Base-by-base conservation (phyloP, 1,140 invertebrate genomes). In the Phortica variegata region DNA sequence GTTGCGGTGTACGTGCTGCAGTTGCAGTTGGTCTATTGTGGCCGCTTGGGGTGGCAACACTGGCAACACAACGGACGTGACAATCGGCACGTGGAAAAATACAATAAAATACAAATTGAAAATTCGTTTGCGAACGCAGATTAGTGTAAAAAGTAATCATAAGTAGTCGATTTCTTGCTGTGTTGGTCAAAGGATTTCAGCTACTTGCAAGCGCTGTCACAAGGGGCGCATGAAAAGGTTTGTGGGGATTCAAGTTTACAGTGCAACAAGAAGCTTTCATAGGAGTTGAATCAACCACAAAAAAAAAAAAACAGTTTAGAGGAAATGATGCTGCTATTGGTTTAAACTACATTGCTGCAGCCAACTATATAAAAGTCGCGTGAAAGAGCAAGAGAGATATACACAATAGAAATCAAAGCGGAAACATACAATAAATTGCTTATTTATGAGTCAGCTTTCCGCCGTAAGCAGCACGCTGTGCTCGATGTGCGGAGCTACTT, bases 401-500 rank as follows among this genome's bases (percentile, higher is more conserved):
- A 54, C 45, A 66, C 62, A 68, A 68, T 66, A 59, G 63, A 48
- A 62, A 51, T 56, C 65, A 63, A 57, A 63, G 60, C 63, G 63
- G 63, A 68, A 68, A 60, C 65, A 63, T 60, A 68, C 63, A 68
- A 68, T 68, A 68, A 68, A 68, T 68, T 68, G 63, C 65, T 68
- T 68, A 68, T 68, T 68, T 68, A 68, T 68, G 57, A 63, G 65
- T 63, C 60, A 63, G 63, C 54, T 63, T 68, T 68, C 60, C 60
- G 57, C 63, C 57, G 60, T 68, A 68, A 68, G 63, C 57, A 68
- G 60, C 63, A 68, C 61, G 63, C 65, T 68, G 63, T 54, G 23
- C 23, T 6, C 10, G 23, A 5, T 10, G 23, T 26, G 23, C 23
- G 5, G 10, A 6, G 23, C 23, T 26, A 10, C 68, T 68, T 68